Evolutionary conservation across 2,113 vertebrate genomes (phyloP).

Genomic region (Sinocyclocheilus grahami): DNA sequence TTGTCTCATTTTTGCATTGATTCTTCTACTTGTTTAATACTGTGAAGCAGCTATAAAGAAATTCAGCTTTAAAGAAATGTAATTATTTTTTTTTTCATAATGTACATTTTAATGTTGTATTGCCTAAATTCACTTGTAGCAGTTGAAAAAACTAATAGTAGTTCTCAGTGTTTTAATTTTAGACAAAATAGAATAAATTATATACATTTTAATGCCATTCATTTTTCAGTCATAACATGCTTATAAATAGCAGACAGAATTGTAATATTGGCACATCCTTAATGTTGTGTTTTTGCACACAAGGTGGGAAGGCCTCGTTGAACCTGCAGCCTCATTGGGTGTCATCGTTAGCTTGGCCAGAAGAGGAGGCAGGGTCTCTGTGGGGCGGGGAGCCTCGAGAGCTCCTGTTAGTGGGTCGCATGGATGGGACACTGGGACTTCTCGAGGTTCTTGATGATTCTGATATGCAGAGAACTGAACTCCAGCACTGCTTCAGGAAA

Average conservation of each 20-base stretch:
- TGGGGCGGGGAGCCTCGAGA: slow-evolving; percentile 89
- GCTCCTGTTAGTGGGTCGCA: slow-evolving; percentile 89
- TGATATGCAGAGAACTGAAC: slow-evolving; percentile 84
- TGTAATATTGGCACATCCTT: neutral
- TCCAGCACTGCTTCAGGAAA: slow-evolving; percentile 95
- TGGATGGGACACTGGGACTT: slow-evolving; percentile 92
- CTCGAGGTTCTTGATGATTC: slow-evolving; percentile 88
- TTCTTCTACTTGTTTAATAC: too few species aligned
- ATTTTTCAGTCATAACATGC: neutral
- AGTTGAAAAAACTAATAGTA: neutral
- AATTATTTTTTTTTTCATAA: too few species aligned
- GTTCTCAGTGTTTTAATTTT: neutral
- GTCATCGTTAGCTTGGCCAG: slow-evolving; percentile 90
- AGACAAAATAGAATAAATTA: neutral
- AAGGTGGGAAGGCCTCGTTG: slow-evolving; percentile 90
- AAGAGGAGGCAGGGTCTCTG: slow-evolving; percentile 79
- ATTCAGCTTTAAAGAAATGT: too few species aligned
- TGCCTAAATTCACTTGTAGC: neutral
- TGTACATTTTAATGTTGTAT: too few species aligned
- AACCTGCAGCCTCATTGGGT: slow-evolving; percentile 96
- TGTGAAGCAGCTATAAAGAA: too few species aligned
- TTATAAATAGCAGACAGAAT: neutral
- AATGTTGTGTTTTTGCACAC: slow-evolving; percentile 23
- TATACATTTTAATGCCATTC: neutral
- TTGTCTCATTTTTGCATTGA: too few species aligned